Conservation (phyloP, 2,797 vertebrate genomes). For the Sciurus carolinensis region DNA sequence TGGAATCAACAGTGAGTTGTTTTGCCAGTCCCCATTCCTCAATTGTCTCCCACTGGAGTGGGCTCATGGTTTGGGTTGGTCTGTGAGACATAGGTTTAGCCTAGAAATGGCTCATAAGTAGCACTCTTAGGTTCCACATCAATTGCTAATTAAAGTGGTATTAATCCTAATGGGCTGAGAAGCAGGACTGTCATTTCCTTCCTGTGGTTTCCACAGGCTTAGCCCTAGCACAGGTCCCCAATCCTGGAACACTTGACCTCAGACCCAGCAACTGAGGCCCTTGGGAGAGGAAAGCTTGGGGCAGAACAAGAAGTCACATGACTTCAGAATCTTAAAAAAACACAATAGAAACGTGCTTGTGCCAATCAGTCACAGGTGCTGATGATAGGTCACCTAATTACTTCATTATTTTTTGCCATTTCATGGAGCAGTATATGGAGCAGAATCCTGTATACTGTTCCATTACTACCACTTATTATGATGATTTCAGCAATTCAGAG, state of each 20-base stretch:
- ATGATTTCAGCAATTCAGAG: conserved; percentile 89
- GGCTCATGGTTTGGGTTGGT: conserved; percentile 79
- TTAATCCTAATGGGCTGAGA: conserved; percentile 96
- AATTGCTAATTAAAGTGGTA: conserved; percentile 97
- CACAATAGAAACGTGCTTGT: conserved; percentile 85
- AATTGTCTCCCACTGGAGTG: conserved; percentile 62
- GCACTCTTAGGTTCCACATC: conserved; percentile 93
- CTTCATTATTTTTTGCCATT: conserved; percentile 93
- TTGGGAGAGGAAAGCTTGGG: neutral
- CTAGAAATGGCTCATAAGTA: conserved; percentile 91
- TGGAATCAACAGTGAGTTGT: neutral
- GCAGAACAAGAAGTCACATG: conserved; percentile 61
- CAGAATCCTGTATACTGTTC: conserved; percentile 86
- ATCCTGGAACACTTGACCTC: neutral
- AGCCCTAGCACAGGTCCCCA: neutral
- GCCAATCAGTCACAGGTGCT: conserved; percentile 93
- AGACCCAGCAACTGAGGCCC: neutral
- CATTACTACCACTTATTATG: conserved; percentile 91
- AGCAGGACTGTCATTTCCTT: conserved; percentile 93
- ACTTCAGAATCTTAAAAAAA: conserved; percentile 80
- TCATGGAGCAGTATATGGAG: conserved; percentile 86
- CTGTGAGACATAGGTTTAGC: conserved; percentile 88
- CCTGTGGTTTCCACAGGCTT: conserved; percentile 92
- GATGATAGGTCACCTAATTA: conserved; percentile 92
- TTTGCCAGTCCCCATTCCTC: neutral